Percentiles rank a stretch among this genome's conserved stretches.
phyloP scores from a whole-genome alignment of 2,113 vertebrate genomes.

The Callocephalon fimbriatum region DNA sequence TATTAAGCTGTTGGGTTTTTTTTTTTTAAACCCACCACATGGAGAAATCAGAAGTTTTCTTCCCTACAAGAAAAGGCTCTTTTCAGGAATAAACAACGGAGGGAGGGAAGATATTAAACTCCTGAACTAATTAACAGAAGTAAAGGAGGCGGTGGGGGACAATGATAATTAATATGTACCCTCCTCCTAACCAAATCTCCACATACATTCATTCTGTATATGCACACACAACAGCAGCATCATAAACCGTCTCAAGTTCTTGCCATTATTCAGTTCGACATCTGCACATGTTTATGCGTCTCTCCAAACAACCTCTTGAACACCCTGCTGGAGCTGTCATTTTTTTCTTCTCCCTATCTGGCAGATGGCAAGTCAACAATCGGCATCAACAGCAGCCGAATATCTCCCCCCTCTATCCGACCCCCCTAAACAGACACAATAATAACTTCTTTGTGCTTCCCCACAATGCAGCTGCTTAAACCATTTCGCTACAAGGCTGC shows the following conservation, averaged over 20 bases:
- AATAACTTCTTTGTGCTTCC: constrained; percentile 93
- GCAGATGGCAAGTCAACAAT: constrained; percentile 99
- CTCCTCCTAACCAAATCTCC: constrained; percentile 77
- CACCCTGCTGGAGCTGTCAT: constrained; percentile 88
- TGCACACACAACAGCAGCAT: constrained; percentile 86
- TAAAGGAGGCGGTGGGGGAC: constrained; percentile 69
- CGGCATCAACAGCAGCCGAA: constrained; percentile 88
- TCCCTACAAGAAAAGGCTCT: constrained; percentile 36
- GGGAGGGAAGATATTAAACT: constrained; percentile 76
- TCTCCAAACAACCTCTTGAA: constrained; percentile 88
- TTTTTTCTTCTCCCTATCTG: constrained; percentile 90
- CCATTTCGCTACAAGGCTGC: constrained; percentile 87
- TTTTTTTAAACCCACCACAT: constrained; percentile 1
- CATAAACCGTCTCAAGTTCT: constrained; percentile 89
- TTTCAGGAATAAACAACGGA: constrained; percentile 63
- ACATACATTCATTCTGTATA: constrained; percentile 81
- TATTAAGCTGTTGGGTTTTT: neutral
- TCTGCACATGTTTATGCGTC: constrained; percentile 94
- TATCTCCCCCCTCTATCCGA: constrained; percentile 79
- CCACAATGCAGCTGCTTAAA: constrained; percentile 92
- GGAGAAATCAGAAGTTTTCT: constrained; percentile 53
- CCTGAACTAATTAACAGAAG: constrained; percentile 81
- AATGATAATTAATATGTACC: constrained; percentile 82
- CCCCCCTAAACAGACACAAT: constrained; percentile 88
- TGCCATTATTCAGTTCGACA: constrained; percentile 91